Conservation (phyloP, 2,888 invertebrate species). For the Drosophila maculinotata region DNA sequence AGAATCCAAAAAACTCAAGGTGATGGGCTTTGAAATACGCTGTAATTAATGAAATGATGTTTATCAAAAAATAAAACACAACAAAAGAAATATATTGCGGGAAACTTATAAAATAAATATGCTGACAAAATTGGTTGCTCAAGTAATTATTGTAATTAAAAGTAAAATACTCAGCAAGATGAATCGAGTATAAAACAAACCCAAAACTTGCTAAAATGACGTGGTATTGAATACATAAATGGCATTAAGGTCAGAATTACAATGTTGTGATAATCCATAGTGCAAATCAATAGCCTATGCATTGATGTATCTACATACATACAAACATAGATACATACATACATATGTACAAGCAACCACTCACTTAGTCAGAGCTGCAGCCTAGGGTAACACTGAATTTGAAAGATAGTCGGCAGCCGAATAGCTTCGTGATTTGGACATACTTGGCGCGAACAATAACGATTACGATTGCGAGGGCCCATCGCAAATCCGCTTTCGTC, state of each 20-base stretch:
- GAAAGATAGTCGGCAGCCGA: conserved; percentile 15
- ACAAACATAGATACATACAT: too few relatives aligned
- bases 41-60: not conserved
- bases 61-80: not conserved
- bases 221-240: too few relatives aligned
- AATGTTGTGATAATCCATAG: conserved; percentile 10
- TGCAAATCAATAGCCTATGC: conserved; percentile 28
- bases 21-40: conserved; percentile 20
- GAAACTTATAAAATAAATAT: not conserved
- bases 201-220: too few relatives aligned
- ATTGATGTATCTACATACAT: too few relatives aligned
- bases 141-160: too few relatives aligned
- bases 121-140: too few relatives aligned
- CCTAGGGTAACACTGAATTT: not conserved
- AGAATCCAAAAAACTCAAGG: not conserved
- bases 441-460: conserved; percentile 5
- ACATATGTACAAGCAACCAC: too few relatives aligned
- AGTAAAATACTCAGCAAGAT: too few relatives aligned
- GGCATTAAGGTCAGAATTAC: not conserved
- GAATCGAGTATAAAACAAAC: too few relatives aligned
- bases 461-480: not conserved
- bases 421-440: conserved; percentile 18
- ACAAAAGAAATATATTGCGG: too few relatives aligned
- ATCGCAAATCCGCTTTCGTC: conserved; percentile 7
- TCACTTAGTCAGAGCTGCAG: not conserved